Conservation (phyloP, 1,140 invertebrate genomes). For the Macrobrachium nipponense region DNA sequence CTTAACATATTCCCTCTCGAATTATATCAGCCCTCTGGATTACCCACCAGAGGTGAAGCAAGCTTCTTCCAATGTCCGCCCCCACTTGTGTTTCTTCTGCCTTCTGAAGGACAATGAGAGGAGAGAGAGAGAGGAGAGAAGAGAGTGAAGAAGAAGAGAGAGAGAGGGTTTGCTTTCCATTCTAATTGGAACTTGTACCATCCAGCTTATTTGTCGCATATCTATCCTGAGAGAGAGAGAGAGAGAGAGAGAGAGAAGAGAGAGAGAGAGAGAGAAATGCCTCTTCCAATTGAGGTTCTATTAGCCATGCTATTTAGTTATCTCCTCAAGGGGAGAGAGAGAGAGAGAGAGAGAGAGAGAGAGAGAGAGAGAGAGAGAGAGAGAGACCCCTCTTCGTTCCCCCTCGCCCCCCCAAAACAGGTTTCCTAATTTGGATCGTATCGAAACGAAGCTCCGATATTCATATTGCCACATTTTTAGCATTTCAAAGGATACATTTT, state of each 20-base stretch:
- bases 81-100: background rate
- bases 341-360: slow-evolving; percentile 4
- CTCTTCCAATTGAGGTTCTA: too few relatives aligned
- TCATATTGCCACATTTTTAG: too few relatives aligned
- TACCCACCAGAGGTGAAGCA: background rate
- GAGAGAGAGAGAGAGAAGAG: background rate
- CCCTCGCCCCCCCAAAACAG: background rate
- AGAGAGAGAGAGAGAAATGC: background rate
- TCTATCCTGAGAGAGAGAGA: too few relatives aligned
- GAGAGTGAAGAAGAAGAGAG: background rate
- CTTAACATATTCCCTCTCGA: too few relatives aligned
- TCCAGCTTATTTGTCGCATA: too few relatives aligned
- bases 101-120: background rate
- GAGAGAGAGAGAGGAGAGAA: background rate
- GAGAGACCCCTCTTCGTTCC: background rate
- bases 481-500: too few relatives aligned
- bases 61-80: background rate
- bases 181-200: too few relatives aligned
- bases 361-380: background rate
- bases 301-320: background rate
- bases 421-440: slow-evolving; percentile 1
- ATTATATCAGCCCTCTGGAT: too few relatives aligned
- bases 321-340: background rate
- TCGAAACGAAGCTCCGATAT: background rate
- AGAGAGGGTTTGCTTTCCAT: background rate